A percentile compares a stretch with the other conserved stretches of the same genome.
Conservation (phyloP, 1,140 invertebrate genomes). For the Latrodectus geometricus region DNA sequence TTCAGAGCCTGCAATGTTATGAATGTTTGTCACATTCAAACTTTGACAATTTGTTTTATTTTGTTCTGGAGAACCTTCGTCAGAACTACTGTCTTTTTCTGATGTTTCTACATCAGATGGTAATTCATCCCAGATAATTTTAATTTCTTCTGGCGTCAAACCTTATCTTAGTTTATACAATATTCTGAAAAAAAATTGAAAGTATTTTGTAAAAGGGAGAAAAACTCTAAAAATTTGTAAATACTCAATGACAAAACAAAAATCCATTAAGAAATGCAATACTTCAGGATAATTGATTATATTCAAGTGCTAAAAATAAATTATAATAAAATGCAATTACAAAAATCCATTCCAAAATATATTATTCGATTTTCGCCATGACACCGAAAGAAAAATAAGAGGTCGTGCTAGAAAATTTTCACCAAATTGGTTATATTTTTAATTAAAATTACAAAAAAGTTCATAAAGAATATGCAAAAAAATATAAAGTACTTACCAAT, state of each 20-base stretch:
- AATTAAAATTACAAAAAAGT: conserved; percentile 36
- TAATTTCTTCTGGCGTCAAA: no score
- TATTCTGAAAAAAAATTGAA: conserved; percentile 29
- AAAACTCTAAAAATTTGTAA: no score
- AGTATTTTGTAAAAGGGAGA: no score
- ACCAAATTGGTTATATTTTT: conserved; percentile 18
- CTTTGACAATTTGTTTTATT: neutral
- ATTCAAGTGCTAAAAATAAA: conserved; percentile 32
- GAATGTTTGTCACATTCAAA: neutral
- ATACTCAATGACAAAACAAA: conserved; percentile 37
- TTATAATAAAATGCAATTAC: conserved; percentile 28
- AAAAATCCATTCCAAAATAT: conserved; percentile 16
- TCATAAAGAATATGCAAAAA: no score
- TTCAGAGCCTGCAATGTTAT: conserved; percentile 22
- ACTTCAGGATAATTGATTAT: conserved; percentile 14
- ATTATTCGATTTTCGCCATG: conserved; percentile 7
- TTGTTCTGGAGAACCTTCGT: conserved; percentile 10
- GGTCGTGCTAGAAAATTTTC: conserved; percentile 10
- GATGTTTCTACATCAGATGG: no score
- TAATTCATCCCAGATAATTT: no score
- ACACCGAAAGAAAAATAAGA: conserved; percentile 3
- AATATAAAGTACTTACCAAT: no score
- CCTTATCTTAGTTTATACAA: conserved; percentile 21
- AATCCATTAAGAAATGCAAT: conserved; percentile 22
- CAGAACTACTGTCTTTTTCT: conserved; percentile 25